phyloP scores from a whole-genome alignment of 2,113 vertebrate genomes.

The Scytalopus superciliaris region DNA sequence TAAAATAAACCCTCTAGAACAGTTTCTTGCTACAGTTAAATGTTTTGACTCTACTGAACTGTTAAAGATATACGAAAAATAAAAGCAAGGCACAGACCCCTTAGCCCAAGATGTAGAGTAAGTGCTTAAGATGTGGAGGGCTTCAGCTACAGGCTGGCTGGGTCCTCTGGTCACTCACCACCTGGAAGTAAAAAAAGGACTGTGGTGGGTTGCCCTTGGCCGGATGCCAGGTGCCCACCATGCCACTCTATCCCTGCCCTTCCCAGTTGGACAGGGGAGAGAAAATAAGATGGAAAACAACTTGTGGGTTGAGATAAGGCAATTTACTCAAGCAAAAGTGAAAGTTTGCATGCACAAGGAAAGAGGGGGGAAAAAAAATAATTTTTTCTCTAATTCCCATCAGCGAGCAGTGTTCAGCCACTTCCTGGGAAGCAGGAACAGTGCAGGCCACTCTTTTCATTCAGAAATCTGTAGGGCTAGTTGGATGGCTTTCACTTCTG shows the following conservation, averaged over 20 bases:
- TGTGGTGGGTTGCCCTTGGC: background rate
- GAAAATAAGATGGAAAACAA: background rate
- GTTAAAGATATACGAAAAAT: background rate
- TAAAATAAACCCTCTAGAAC: background rate
- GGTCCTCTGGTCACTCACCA: background rate
- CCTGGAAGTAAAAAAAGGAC: background rate
- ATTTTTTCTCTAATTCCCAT: background rate
- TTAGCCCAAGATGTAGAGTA: background rate
- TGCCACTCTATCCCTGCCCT: background rate
- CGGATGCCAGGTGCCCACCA: background rate
- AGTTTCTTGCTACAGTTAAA: background rate
- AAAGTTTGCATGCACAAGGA: background rate
- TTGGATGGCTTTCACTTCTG: background rate
- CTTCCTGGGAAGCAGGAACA: background rate
- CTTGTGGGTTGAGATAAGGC: background rate
- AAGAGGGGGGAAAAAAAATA: background rate
- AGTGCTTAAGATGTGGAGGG: background rate
- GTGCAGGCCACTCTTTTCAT: background rate
- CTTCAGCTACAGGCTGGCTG: background rate
- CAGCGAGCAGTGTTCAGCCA: background rate
- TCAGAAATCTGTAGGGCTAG: background rate
- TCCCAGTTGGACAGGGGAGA: background rate
- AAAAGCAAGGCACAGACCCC: background rate
- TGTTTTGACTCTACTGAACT: background rate
- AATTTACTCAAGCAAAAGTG: background rate